These are phyloP conservation scores for zebrafish (Danio rerio) DNA, from an alignment of 2,113 vertebrate species.

Conservation along the genomic window DNA sequence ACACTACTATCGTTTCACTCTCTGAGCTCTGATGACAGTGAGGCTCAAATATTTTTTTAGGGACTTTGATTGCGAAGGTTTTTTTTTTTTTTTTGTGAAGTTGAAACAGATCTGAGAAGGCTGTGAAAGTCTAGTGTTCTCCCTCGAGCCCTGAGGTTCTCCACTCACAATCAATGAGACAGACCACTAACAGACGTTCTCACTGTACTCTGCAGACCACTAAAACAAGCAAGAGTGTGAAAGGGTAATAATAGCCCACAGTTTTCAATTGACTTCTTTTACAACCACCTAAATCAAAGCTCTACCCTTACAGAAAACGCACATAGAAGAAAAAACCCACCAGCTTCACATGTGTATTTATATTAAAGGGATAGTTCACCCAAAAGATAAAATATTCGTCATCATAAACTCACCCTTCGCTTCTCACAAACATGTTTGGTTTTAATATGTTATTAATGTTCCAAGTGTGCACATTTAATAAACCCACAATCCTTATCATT, in stretches of 20 bases:
- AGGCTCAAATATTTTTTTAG: conserved; percentile 7
- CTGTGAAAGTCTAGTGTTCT: conserved; percentile 2
- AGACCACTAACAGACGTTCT: conserved; percentile 13
- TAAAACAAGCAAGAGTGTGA: background rate
- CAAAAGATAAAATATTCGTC: too few relatives aligned
- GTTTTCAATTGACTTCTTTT: conserved; percentile 1
- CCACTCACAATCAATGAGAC: conserved; percentile 21
- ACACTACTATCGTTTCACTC: background rate
- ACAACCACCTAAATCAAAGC: conserved; percentile 5
- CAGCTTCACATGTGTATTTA: too few relatives aligned
- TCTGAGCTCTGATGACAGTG: conserved; percentile 17
- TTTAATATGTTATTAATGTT: too few relatives aligned
- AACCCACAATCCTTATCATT: too few relatives aligned
- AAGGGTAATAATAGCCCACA: background rate
- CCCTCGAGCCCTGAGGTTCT: conserved; percentile 26
- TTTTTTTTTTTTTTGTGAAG: background rate
- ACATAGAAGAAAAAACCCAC: too few relatives aligned
- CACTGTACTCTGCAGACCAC: conserved; percentile 21
- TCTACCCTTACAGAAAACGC: too few relatives aligned
- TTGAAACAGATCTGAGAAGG: conserved; percentile 9
- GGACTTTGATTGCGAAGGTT: background rate
- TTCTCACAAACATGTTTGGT: too few relatives aligned
- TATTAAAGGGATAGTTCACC: too few relatives aligned
- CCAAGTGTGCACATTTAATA: too few relatives aligned
- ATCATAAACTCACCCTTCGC: too few relatives aligned